phyloP scores from a whole-genome alignment of 2,113 vertebrate species.

The Podarcis cretensis region DNA sequence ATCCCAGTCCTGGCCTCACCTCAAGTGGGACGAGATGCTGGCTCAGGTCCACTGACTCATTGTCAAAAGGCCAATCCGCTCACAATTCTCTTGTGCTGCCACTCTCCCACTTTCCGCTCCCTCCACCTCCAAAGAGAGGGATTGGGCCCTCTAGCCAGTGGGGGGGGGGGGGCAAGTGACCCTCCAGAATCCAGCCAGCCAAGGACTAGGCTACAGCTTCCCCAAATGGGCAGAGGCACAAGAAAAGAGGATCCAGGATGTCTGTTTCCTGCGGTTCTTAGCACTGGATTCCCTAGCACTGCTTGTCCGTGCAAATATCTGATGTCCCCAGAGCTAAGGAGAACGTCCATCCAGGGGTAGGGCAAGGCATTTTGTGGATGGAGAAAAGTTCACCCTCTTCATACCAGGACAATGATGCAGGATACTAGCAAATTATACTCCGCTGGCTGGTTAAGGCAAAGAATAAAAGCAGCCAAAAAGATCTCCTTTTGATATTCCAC shows the following conservation, averaged over 20 bases:
- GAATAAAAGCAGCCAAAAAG: neutral
- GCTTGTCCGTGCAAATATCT: neutral
- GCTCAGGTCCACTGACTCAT: too few species aligned
- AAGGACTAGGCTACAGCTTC: neutral
- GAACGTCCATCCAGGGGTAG: neutral
- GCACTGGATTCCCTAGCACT: neutral
- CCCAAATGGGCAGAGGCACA: neutral
- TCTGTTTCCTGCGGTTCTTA: neutral
- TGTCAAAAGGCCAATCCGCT: neutral
- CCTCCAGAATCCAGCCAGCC: too few species aligned
- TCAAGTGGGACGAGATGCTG: neutral
- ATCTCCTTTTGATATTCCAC: neutral
- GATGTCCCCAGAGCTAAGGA: neutral
- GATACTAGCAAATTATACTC: neutral
- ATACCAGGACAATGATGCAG: neutral
- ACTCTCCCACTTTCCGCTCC: neutral
- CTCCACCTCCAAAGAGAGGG: neutral
- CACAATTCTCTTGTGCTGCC: neutral
- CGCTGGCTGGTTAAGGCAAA: conserved; percentile 19
- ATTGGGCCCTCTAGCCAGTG: neutral
- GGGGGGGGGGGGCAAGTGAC: too few species aligned
- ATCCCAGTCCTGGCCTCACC: neutral
- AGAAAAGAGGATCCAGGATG: neutral
- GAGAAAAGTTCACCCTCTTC: neutral
- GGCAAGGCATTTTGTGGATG: neutral